These are phyloP conservation scores for Plutella xylostella DNA, from an alignment of 2,888 invertebrate genomes.

Conservation along the genomic window DNA sequence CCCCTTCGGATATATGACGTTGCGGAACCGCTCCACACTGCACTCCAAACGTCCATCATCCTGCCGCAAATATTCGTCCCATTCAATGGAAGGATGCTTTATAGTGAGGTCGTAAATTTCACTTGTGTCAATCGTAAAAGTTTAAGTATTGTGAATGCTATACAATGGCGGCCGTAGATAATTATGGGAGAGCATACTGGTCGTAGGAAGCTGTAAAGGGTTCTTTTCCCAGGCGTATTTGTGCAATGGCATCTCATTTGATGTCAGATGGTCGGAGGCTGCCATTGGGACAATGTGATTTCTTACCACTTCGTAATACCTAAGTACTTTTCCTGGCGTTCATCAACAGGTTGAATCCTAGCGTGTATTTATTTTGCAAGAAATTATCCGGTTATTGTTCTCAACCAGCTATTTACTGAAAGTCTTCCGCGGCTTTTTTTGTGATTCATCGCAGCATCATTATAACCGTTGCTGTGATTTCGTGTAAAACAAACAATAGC, in stretches of 20 bases:
- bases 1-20: background rate
- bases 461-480: background rate
- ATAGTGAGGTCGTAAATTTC: constrained; percentile 1
- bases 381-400: background rate
- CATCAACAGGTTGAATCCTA: too few species aligned
- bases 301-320: too few species aligned
- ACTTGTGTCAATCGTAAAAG: constrained; percentile 1
- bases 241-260: background rate
- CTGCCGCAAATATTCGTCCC: background rate
- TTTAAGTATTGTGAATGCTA: constrained; percentile 4
- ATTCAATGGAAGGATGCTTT: constrained; percentile 1
- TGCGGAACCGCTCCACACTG: background rate
- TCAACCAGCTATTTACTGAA: background rate
- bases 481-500: background rate
- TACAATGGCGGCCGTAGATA: background rate
- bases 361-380: too few species aligned
- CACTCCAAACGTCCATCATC: background rate
- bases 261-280: too few species aligned
- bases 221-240: background rate
- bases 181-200: constrained; percentile 1
- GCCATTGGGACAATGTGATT: too few species aligned
- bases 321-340: too few species aligned
- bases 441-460: background rate
- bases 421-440: background rate
- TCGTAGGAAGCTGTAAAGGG: background rate